Base-by-base conservation (phyloP, 2,888 invertebrate genomes). In the Polia nebulosa region DNA sequence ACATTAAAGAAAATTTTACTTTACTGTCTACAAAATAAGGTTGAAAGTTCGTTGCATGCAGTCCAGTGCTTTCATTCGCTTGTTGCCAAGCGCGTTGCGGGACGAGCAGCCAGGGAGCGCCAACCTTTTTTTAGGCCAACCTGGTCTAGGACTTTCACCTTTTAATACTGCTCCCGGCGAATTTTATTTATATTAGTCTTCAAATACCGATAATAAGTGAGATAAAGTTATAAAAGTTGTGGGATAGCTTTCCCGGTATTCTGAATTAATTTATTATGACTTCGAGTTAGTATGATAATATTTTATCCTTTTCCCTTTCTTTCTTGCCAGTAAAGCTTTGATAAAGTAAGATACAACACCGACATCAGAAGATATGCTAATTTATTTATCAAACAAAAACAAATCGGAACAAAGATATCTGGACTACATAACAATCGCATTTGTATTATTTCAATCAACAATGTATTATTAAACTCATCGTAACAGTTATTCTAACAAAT, bases 81-180 rank as follows among this genome's bases (percentile, higher is more conserved):
- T 95, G 95, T 95, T 95, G 90, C 95, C 92, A 95, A 92, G 93
- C 95, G 90, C 83, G 76, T 79, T 87, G 76, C 84, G 87, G 87
- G 87, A 87, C 88, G 90, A 87, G 84, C 85, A 72, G 60, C 72
- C 81, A 86, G 92, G 91, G 93, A 92, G 90, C 91, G 88, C 78
- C 91, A 94, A 95, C 95, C 94, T 94, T 93, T 92, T 93, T 90
- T 89, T 92, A 89, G 94, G 90, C 81, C 93, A 88, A 81, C 90
- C 89, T 87, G 89, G 85, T 85, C 79, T 85, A 84, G 87, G 86
- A 91, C 93, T 92, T 93, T 93, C 92, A 91, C 93, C 90, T 92
- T 87, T 57, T 51, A 53, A n/a, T 51, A 55, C 61, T 44, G 64
- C 53, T 80, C 67, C 76, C 59, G 76, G 60, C 59, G 29, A 72